Evolutionary conservation across 2,888 invertebrate species (phyloP), one percentile per base, ranked within the genome.

Genomic region (Neria commutata): DNA sequence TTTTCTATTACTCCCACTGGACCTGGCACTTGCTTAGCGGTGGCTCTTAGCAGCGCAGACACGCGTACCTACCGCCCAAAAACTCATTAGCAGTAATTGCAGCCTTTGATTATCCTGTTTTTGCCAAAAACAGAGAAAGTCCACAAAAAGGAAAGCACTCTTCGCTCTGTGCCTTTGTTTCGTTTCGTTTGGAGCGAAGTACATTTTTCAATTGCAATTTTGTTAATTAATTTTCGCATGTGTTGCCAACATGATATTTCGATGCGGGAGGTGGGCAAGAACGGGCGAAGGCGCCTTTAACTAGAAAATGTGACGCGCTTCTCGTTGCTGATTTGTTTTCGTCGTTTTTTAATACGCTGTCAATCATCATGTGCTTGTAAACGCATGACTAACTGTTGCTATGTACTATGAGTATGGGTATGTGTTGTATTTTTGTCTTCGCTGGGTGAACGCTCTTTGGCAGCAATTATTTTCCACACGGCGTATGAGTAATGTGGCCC

Each of bases 41-140:
- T n/a, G n/a, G n/a, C n/a, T n/a, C n/a, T n/a, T n/a, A n/a, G n/a
- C n/a, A n/a, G n/a, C n/a, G n/a, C n/a, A n/a, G n/a, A n/a, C n/a
- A n/a, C n/a, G n/a, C n/a, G n/a, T n/a, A n/a, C n/a, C n/a, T n/a
- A n/a, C n/a, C n/a, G n/a, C n/a, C n/a, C n/a, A n/a, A n/a, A 68
- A 74, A 74, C 75, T 74, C 76, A 74, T 76, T 74, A 74, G 69
- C 73, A 72, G 65, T 74, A 74, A 74, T 74, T 76, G 73, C 73
- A 76, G 65, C 69, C 73, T 68, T 73, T 68, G 70, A 65, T 62
- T 61, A 58, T 53, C 61, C 29, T 53, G 46, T 54, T 53, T 23
- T 24, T 24, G 56, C 47, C 50, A 48, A 47, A 50, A 34, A 25
- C 24, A 53, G 24, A 49, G 14, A n/a, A 25, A 33, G 48, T 48